A percentile compares a stretch with the other conserved stretches of the same genome.
These are phyloP conservation scores for Drosophila koepferae DNA, from an alignment of 2,888 invertebrate genomes.

Conservation along the genomic window DNA sequence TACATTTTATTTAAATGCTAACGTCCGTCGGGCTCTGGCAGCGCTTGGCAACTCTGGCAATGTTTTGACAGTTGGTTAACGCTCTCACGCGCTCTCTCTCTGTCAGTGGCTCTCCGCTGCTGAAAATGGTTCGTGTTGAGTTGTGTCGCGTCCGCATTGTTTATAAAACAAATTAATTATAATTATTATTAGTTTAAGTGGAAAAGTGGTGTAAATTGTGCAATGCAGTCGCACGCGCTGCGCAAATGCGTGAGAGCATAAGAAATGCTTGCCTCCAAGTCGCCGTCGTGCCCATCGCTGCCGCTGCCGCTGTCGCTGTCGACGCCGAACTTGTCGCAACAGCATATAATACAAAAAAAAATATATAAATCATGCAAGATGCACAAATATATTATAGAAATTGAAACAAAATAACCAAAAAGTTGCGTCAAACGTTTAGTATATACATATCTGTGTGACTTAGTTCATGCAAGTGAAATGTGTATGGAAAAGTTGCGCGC, in stretches of 20 bases:
- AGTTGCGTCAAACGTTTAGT: conserved; percentile 6
- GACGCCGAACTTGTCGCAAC: conserved; percentile 51
- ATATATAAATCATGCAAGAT: conserved; percentile 47
- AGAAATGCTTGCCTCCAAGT: conserved; percentile 42
- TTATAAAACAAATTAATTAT: conserved; percentile 67
- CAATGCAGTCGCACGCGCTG: conserved; percentile 32
- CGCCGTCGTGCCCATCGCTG: conserved; percentile 23
- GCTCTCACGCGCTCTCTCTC: conserved; percentile 35
- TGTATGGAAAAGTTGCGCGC: conserved; percentile 58
- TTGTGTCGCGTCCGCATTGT: conserved; percentile 61
- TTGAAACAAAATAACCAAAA: conserved; percentile 28
- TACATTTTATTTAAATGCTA: conserved; percentile 43
- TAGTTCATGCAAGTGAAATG: conserved; percentile 51
- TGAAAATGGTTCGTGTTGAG: conserved; percentile 75
- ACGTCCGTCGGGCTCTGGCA: conserved; percentile 30
- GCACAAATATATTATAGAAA: conserved; percentile 35
- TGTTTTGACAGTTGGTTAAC: conserved; percentile 66
- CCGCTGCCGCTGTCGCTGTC: conserved; percentile 28
- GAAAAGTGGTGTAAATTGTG: conserved; percentile 55
- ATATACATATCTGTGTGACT: conserved; percentile 16
- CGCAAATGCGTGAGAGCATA: conserved; percentile 26
- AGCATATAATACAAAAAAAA: conserved; percentile 33
- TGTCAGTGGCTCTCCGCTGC: conserved; percentile 62
- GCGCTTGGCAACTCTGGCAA: conserved; percentile 61
- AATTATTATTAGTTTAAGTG: conserved; percentile 54